Base-by-base conservation (phyloP, 1,140 invertebrate species). In the Tetramorium parvispinum region DNA sequence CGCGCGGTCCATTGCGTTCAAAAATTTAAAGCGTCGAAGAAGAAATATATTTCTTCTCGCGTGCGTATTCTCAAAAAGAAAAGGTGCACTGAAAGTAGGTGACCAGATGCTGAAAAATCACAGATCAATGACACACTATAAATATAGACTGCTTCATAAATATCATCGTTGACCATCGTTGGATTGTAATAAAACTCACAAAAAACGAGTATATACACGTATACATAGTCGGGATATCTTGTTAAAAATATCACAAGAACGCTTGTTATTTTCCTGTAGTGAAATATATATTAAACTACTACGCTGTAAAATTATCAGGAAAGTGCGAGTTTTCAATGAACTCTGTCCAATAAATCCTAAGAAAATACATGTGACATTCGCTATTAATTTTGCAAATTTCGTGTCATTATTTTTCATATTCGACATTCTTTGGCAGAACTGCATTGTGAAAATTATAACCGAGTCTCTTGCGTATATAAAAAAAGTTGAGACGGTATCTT, bases 1-100 rank as follows among this genome's bases (percentile, higher is more conserved):
- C 57, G 59, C 73, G 32, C 73, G 53, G 65, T 49, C 21, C 53
- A 24, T 46, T 55, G 43, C 21, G 18, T 49, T 0, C 18, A n/a
- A 75, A 40, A 59, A 24, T 73, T 75, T 57, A 43, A n/a, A 49
- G 75, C 61, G 40, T 11, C 75, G 10, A 24, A 37, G 24, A 83
- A 61, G 53, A 59, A 59, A 75, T 40, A 75, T 40, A 21, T 51
- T 53, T 66, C 27, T 63, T 59, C 16, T 59, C 57, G 24, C 21
- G 13, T 6, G 11, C 16, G 55, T 40, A 40, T 27, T n/a, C 16
- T 4, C 46, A 16, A 3, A 11, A 68, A 68, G 43, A n/a, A 40
- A 53, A 27, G 24, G 0, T 37, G 55, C 57, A 7, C 2, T 16
- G 18, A 7, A 63, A 37, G 40, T 65, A n/a, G 16, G 18, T 63